phyloP scores from a whole-genome alignment of 2,888 invertebrate species.

The Leptopilina myrica region DNA sequence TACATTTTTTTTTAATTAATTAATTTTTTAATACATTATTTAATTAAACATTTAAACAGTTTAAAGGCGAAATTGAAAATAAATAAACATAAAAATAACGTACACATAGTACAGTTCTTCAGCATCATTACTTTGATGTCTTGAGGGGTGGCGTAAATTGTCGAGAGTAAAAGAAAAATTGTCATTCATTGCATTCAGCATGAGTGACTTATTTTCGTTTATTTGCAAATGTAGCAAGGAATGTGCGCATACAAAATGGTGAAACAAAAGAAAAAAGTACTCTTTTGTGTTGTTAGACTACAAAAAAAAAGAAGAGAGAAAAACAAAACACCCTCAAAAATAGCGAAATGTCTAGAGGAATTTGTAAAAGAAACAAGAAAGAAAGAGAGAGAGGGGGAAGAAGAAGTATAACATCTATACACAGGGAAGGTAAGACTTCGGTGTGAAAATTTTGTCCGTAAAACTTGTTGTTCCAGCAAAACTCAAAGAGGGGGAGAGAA shows the following conservation, averaged over 20 bases:
- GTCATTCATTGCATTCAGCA: not conserved
- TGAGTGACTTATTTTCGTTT: constrained; percentile 9
- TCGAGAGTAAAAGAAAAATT: not conserved
- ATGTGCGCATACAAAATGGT: not conserved
- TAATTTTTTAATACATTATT: no score
- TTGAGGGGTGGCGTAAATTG: not conserved
- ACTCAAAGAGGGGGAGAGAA: constrained; percentile 38
- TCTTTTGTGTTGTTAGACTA: not conserved
- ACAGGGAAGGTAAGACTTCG: not conserved
- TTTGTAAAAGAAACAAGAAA: no score
- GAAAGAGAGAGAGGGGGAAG: not conserved
- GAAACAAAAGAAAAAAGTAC: constrained; percentile 1
- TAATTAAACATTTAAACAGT: no score
- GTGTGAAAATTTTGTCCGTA: constrained; percentile 53
- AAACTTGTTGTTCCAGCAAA: constrained; percentile 49
- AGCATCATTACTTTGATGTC: not conserved
- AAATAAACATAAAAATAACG: no score
- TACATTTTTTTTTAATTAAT: no score
- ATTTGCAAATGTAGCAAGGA: not conserved
- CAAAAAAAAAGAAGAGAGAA: not conserved
- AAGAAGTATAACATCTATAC: not conserved
- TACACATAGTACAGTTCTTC: no score
- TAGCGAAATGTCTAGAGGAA: not conserved
- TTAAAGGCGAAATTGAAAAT: no score
- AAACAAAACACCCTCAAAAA: not conserved